These are phyloP conservation scores for Cantharis lateralis DNA, from an alignment of 2,888 invertebrate species.

Conservation along the genomic window DNA sequence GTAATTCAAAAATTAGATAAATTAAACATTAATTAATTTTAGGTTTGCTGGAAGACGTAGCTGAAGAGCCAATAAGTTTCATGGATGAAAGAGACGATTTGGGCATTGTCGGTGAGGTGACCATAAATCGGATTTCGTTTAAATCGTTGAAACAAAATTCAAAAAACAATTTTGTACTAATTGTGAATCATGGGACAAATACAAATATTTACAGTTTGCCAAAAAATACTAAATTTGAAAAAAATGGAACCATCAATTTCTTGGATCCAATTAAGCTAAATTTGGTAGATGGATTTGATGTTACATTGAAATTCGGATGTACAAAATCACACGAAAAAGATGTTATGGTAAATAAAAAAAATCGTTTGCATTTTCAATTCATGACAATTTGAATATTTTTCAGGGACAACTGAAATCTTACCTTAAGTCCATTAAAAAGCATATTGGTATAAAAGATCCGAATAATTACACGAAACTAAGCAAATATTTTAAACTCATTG, in stretches of 20 bases:
- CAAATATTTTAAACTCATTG: not conserved
- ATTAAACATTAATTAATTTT: not conserved
- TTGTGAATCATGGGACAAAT: not conserved
- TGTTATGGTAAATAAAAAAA: not conserved
- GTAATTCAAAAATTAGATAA: not conserved
- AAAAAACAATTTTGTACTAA: not conserved
- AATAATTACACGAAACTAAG: not conserved
- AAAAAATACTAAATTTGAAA: too few species aligned
- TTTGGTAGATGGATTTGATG: not conserved
- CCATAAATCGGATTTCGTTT: not conserved
- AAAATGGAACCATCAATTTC: not conserved
- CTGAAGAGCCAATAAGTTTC: not conserved
- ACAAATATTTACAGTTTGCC: too few species aligned
- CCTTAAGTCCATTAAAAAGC: not conserved
- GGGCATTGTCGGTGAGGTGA: not conserved
- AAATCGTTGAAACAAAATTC: not conserved
- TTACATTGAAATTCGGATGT: not conserved
- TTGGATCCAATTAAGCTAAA: not conserved
- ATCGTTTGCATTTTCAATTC: not conserved
- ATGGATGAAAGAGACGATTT: not conserved
- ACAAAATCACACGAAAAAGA: not conserved
- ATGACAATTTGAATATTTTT: not conserved
- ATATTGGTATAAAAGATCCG: not conserved
- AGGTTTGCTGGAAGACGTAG: not conserved
- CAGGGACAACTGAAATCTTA: not conserved